These are phyloP conservation scores for Lithophane ornitopus DNA, from an alignment of 2,888 invertebrate genomes.

Conservation along the genomic window DNA sequence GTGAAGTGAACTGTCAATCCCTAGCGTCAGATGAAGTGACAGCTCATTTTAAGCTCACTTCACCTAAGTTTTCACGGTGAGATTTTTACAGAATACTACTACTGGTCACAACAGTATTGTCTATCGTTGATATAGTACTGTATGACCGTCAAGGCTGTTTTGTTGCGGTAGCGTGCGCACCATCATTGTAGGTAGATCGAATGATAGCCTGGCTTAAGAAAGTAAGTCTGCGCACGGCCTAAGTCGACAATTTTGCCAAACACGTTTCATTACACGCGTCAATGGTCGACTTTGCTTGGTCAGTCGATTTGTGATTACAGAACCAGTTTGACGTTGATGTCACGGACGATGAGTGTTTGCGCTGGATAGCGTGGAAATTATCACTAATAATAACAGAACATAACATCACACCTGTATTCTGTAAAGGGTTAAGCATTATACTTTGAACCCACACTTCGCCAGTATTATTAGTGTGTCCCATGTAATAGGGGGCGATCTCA, in stretches of 20 bases:
- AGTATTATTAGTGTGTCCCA: not conserved
- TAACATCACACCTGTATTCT: not conserved
- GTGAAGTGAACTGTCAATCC: too few species aligned
- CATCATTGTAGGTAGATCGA: not conserved
- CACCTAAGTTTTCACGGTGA: too few species aligned
- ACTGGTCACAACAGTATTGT: not conserved
- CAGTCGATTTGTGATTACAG: conserved; percentile 1
- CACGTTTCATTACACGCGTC: conserved; percentile 28
- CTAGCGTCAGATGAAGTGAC: too few species aligned
- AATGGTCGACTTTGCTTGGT: conserved; percentile 16
- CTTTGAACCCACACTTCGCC: not conserved
- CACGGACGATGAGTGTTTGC: not conserved
- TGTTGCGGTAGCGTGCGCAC: not conserved
- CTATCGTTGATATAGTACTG: not conserved
- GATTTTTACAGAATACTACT: too few species aligned
- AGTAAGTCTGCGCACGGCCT: not conserved
- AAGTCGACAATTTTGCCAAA: conserved; percentile 13
- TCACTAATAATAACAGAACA: not conserved
- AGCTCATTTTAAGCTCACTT: too few species aligned
- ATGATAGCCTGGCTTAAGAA: not conserved
- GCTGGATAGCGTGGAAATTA: conserved; percentile 6
- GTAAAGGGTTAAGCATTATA: not conserved
- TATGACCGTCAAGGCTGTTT: not conserved
- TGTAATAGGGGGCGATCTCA: too few species aligned
- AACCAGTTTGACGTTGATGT: not conserved